Evolutionary conservation across 2,888 invertebrate genomes (phyloP), one percentile per base, ranked within the genome.

Genomic region (Agrotis puta): DNA sequence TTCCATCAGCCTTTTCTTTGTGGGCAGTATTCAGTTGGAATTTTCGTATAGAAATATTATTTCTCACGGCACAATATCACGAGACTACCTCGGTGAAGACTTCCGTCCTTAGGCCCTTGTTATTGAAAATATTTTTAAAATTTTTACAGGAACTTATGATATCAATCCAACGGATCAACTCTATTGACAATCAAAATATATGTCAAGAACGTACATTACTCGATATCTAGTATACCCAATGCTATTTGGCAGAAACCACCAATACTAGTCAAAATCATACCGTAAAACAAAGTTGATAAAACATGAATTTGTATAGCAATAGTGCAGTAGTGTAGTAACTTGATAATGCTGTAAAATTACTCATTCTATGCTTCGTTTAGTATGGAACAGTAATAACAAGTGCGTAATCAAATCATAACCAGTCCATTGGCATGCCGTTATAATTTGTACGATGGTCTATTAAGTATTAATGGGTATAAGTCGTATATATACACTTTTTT

Each of bases 131-230:
- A 16, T 24, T 48, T n/a, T n/a, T n/a, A n/a, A n/a, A n/a, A n/a
- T n/a, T n/a, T n/a, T n/a, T n/a, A n/a, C n/a, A n/a, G n/a, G n/a
- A n/a, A n/a, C n/a, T n/a, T 45, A 66, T 22, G 22, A 16, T 70
- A 16, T 48, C 16, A 48, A 27, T 27, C 27, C 16, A 16, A 56
- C 11, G 22, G 14, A 76, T 56, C 2, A 56, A 48, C n/a, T 54
- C 1, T 71, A 63, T 58, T 80, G 66, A 53, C 56, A 62, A 43
- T 62, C 27, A 1, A 65, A 79, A 80, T 58, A 43, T 65, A 61
- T 66, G 75, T 80, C 66, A 74, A 76, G 76, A 48, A 53, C 79
- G 57, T 39, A 13, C 51, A 53, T 24, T 48, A 51, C 47, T 54
- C 27, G 74, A 57, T 62, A 65, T 62, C 75, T 27, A 9, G 22